Evolutionary conservation across 2,113 vertebrate genomes (phyloP), one percentile per base, ranked within the genome.

Genomic region (Onychostruthus taczanowskii): DNA sequence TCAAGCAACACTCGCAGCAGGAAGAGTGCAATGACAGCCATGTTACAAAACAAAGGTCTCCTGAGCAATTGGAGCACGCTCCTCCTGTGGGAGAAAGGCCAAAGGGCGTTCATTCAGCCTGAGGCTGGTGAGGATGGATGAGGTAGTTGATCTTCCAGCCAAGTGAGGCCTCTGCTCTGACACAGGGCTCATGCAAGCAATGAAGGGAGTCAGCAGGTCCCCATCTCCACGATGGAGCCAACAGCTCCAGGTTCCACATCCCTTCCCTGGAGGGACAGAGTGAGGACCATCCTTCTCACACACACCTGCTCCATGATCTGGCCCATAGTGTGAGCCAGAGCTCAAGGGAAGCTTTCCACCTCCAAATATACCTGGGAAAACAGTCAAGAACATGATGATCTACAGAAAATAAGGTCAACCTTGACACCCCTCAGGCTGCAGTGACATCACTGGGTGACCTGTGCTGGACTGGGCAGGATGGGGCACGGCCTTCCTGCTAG

Each of bases 61-160:
- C 56, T 55, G 35, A 7, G 20, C 2, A 2, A 28, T 9, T 0
- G 0, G 31, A 61, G 22, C 56, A 20, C 0, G 0, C 22, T 59
- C 8, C 35, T 94, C 44, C 37, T 33, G 22, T 0, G 0, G 15
- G 16, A 15, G 3, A 68, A 79, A 75, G 47, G 47, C 53, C 3
- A 4, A 55, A 22, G 62, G 21, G 39, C 28, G 0, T 13, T 92
- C 23, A 20, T 31, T 17, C 79, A 94, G 47, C 62, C 18, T 10
- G 2, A 75, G 68, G 14, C 37, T 69, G 44, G 63, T 84, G 58
- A 27, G 76, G 6, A 64, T 41, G 53, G 31, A 72, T 76, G 59
- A 61, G 23, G 41, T 35, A 28, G 53, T 24, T 61, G 39, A 85
- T 33, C 33, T 86, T 72, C 22, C 39, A 86, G 79, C 17, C 1